Percentiles rank a stretch among this genome's conserved stretches.
These are phyloP conservation scores for Pseudoatta argentina DNA, from an alignment of 1,140 invertebrate genomes.

Conservation along the genomic window DNA sequence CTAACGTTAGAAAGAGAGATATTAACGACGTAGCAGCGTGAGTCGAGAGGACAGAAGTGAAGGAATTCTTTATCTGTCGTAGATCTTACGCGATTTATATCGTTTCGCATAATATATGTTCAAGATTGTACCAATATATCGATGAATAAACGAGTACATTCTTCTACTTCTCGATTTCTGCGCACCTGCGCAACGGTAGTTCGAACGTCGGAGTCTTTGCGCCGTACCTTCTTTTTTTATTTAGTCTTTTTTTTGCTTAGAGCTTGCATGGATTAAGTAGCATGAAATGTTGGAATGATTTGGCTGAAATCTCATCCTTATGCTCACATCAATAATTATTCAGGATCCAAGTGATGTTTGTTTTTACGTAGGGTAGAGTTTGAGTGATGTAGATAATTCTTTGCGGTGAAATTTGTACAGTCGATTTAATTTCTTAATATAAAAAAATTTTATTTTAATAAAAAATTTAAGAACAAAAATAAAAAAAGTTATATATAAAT, in stretches of 20 bases:
- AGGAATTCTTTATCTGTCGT: slow-evolving; percentile 6
- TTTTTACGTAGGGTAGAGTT: slow-evolving; percentile 55
- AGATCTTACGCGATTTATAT: slow-evolving; percentile 6
- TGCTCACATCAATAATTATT: slow-evolving; percentile 43
- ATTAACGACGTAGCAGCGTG: slow-evolving; percentile 66
- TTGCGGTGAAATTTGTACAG: neutral
- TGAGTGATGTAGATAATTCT: slow-evolving; percentile 24
- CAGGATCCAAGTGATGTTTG: slow-evolving; percentile 41
- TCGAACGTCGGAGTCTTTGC: slow-evolving; percentile 75
- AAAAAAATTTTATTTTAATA: neutral
- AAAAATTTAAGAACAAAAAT: neutral
- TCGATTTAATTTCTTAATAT: neutral
- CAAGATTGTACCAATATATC: slow-evolving; percentile 19
- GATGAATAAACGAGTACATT: slow-evolving; percentile 19
- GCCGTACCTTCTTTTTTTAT: slow-evolving; percentile 61
- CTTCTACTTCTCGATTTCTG: slow-evolving; percentile 62
- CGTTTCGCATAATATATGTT: slow-evolving; percentile 34
- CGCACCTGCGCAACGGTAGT: slow-evolving; percentile 51
- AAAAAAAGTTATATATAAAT: neutral
- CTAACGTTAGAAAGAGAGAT: slow-evolving; percentile 62
- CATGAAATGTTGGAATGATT: slow-evolving; percentile 65
- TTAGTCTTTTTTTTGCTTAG: slow-evolving; percentile 67
- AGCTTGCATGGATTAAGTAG: slow-evolving; percentile 68
- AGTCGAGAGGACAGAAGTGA: slow-evolving; percentile 65
- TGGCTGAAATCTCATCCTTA: slow-evolving; percentile 32